Evolutionary conservation across 2,113 vertebrate genomes (phyloP).

Genomic region (Silurus asotus): DNA sequence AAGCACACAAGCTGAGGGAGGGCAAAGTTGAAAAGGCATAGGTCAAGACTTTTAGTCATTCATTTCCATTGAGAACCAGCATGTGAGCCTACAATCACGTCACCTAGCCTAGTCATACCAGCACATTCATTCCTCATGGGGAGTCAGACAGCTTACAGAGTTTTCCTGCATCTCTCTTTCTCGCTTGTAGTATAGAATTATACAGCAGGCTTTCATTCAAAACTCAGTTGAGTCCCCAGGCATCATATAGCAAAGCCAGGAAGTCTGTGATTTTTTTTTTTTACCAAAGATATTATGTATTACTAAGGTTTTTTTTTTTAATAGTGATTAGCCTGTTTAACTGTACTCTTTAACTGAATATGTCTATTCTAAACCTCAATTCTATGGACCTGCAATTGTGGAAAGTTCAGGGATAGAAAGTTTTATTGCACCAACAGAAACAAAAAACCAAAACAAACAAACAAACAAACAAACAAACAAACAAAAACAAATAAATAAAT

Average conservation of each 20-base stretch:
- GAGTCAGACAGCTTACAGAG: not conserved
- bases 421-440: not conserved
- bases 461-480: no score
- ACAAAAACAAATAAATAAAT: no score
- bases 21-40: slow-evolving; percentile 50
- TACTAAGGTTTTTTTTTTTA: not conserved
- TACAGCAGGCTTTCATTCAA: not conserved
- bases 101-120: not conserved
- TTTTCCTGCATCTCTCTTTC: not conserved
- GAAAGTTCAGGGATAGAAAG: not conserved
- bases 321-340: not conserved
- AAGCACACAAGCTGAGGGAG: slow-evolving; percentile 40
- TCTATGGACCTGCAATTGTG: no score
- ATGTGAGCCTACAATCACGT: slow-evolving; percentile 15
- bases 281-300: not conserved
- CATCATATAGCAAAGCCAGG: not conserved
- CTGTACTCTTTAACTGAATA: not conserved
- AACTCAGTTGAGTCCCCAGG: not conserved
- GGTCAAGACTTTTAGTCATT: slow-evolving; percentile 48
- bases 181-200: not conserved
- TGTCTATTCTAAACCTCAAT: not conserved
- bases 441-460: no score
- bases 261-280: not conserved
- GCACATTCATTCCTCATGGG: slow-evolving; percentile 15
- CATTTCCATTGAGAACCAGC: slow-evolving; percentile 42